Percentiles rank a stretch among this genome's conserved stretches.
Evolutionary conservation across 2,113 vertebrate genomes (phyloP).

Genomic region (Caranx melampygus): DNA sequence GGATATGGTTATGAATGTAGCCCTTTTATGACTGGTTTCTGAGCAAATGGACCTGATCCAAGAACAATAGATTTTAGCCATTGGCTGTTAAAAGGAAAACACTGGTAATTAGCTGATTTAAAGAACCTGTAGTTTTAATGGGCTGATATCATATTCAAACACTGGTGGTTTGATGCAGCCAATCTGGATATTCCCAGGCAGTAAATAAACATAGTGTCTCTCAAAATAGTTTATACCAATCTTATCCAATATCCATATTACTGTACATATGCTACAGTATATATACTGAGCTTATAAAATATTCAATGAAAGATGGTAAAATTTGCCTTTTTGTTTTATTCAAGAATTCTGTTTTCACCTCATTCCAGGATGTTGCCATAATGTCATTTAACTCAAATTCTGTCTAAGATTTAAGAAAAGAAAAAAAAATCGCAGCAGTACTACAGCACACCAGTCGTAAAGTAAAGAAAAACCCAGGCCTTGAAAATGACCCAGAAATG

Average conservation of each 20-base stretch:
- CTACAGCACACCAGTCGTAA: background rate
- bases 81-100: slow-evolving; percentile 1
- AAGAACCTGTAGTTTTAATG: background rate
- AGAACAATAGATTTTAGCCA: background rate
- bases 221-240: background rate
- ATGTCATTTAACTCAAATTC: background rate
- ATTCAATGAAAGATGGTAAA: background rate
- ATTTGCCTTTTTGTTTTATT: background rate
- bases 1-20: background rate
- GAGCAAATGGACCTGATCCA: background rate
- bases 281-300: background rate
- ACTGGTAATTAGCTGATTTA: background rate
- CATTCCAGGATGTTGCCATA: background rate
- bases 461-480: background rate
- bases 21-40: background rate
- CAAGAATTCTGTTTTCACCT: background rate
- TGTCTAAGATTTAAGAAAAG: background rate
- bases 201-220: background rate
- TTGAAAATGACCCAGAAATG: background rate
- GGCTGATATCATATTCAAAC: background rate
- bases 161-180: background rate
- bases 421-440: background rate
- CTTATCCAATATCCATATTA: too few relatives aligned
- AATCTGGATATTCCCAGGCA: background rate
- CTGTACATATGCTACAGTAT: background rate